Percentiles rank a stretch among this genome's conserved stretches.
phyloP scores from a whole-genome alignment of 2,888 invertebrate species.

The Entomobrya proxima region DNA sequence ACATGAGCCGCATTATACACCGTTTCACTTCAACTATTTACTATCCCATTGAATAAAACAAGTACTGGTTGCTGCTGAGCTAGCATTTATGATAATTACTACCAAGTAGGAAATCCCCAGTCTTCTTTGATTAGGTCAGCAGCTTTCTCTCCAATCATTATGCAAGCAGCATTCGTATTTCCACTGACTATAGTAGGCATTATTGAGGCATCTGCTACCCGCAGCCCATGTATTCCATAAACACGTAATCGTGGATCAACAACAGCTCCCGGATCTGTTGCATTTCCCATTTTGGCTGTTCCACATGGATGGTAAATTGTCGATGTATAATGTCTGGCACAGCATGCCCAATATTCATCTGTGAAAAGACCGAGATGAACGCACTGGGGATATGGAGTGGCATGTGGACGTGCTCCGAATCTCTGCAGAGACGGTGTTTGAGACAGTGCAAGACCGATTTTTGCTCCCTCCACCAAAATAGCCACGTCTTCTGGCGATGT shows the following conservation, averaged over 20 bases:
- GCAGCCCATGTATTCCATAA: constrained; percentile 76
- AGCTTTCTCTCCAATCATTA: constrained; percentile 71
- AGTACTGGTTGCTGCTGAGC: neutral
- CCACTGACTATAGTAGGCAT: constrained; percentile 88
- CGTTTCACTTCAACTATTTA: neutral
- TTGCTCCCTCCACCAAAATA: constrained; percentile 65
- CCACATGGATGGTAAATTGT: constrained; percentile 90
- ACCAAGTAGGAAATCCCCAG: constrained; percentile 84
- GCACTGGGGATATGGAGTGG: constrained; percentile 85
- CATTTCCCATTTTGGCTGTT: constrained; percentile 87
- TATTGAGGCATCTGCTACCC: constrained; percentile 79
- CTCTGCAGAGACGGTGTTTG: constrained; percentile 66
- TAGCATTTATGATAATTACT: neutral
- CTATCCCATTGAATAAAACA: neutral
- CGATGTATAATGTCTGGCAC: constrained; percentile 82
- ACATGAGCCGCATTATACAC: neutral
- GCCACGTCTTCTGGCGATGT: constrained; percentile 61
- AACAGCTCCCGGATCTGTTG: constrained; percentile 81
- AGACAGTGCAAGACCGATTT: constrained; percentile 63
- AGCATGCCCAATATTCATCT: constrained; percentile 91
- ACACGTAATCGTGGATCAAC: constrained; percentile 85
- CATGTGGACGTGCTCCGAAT: constrained; percentile 63
- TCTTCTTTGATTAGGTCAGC: constrained; percentile 66
- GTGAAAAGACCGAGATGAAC: constrained; percentile 75
- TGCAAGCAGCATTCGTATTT: constrained; percentile 68